Evolutionary conservation across 2,797 vertebrate species (phyloP), one percentile per base, ranked within the genome.

Genomic region (Meriones psammophilus): DNA sequence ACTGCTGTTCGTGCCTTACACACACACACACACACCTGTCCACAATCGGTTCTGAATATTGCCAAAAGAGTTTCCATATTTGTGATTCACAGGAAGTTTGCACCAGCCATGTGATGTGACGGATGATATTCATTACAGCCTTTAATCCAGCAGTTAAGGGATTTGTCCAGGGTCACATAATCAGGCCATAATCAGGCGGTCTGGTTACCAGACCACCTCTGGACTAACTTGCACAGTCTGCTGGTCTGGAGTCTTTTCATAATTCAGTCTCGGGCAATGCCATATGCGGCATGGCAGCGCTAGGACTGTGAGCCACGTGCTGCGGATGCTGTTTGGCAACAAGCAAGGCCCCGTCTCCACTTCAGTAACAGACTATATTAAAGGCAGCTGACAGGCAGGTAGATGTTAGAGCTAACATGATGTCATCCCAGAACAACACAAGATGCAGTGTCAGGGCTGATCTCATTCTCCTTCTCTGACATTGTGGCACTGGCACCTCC

Each of bases 61-160:
- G 86, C 46, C 46, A 58, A 92, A 96, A 73, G 1, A 50, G 30
- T 76, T 77, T 92, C 93, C 80, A 62, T 54, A 78, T 60, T 78
- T 74, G 39, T 30, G 88, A 94, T 81, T 74, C 60, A 77, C 20
- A 39, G 15, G 60, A 62, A 66, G 90, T n/a, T 96, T 66, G 12
- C 17, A 78, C 62, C 3, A 91, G 10, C 22, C 42, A 17, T 13
- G 39, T 39, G 79, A 84, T 4, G 50, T 22, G 39, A 88, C 20
- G 88, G 54, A 24, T 33, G 74, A 22, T 39, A 28, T 20, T 60
- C 24, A 78, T 78, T 30, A 86, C 7, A 86, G 13, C 83, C 64
- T 54, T 2, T 36, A 66, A 88, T 81, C 46, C 10, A 69, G 42
- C 84, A 56, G 42, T 60, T 46, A 89, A 74, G 39, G 46, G 56